These are phyloP conservation scores for Plutomurus gul DNA, from an alignment of 1,140 invertebrate genomes.

Conservation along the genomic window DNA sequence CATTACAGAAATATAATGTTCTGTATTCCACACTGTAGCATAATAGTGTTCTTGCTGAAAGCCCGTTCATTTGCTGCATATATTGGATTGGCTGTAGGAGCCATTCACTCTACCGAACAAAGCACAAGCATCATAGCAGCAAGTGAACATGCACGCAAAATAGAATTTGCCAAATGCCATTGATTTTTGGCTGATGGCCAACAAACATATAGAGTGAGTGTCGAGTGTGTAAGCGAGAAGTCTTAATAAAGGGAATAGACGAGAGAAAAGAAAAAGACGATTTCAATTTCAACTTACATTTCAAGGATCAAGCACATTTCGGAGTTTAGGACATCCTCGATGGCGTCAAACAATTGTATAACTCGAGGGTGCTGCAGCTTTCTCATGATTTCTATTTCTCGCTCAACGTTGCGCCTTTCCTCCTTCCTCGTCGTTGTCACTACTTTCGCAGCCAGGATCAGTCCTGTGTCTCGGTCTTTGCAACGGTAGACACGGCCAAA, in stretches of 20 bases:
- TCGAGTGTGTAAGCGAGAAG: not conserved
- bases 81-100: no score
- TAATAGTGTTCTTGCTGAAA: no score
- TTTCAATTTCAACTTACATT: conserved; percentile 74
- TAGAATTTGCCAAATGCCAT: no score
- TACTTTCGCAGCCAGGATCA: conserved; percentile 90
- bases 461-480: conserved; percentile 76
- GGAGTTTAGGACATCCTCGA: conserved; percentile 77
- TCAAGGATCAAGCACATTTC: conserved; percentile 94
- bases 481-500: conserved; percentile 96
- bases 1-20: no score
- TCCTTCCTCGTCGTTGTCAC: conserved; percentile 78
- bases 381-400: conserved; percentile 97
- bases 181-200: no score
- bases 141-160: not conserved
- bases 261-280: not conserved
- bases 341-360: conserved; percentile 95
- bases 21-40: no score
- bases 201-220: not conserved
- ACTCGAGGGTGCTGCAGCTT: conserved; percentile 88
- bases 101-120: not conserved
- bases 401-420: conserved; percentile 85
- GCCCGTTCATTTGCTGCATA: no score
- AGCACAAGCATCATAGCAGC: not conserved
- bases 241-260: not conserved